A percentile compares a stretch with the other conserved stretches of the same genome.
phyloP scores from a whole-genome alignment of 2,888 invertebrate species.

The Agrenia bidenticulata region DNA sequence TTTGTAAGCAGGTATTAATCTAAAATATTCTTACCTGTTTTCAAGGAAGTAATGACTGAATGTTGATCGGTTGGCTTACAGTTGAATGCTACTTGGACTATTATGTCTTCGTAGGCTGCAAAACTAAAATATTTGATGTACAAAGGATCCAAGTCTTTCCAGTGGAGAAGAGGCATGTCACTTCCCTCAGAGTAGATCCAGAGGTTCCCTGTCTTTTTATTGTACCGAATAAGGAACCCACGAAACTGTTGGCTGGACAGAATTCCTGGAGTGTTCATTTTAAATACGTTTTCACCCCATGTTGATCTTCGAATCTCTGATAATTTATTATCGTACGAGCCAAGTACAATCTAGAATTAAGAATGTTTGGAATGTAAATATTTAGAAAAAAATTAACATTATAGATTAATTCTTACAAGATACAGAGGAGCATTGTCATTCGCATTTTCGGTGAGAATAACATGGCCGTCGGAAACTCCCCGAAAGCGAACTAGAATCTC shows the following conservation, averaged over 20 bases:
- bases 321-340: slow-evolving; percentile 36
- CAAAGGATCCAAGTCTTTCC: slow-evolving; percentile 64
- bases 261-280: slow-evolving; percentile 41
- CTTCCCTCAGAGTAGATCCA: slow-evolving; percentile 60
- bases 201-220: slow-evolving; percentile 32
- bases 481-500: slow-evolving; percentile 41
- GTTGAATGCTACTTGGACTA: slow-evolving; percentile 43
- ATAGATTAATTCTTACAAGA: slow-evolving; percentile 25
- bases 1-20: too few species aligned
- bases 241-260: slow-evolving; percentile 37
- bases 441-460: slow-evolving; percentile 30
- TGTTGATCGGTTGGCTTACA: slow-evolving; percentile 39
- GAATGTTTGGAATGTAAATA: not conserved
- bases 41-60: slow-evolving; percentile 21
- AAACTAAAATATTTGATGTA: slow-evolving; percentile 56
- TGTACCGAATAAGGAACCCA: slow-evolving; percentile 37
- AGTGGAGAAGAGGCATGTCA: slow-evolving; percentile 63
- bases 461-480: slow-evolving; percentile 40
- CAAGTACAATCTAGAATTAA: slow-evolving; percentile 42
- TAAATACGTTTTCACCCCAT: slow-evolving; percentile 25
- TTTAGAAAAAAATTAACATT: too few species aligned
- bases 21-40: too few species aligned
- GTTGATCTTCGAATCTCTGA: slow-evolving; percentile 39
- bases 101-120: slow-evolving; percentile 19
- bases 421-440: slow-evolving; percentile 27